Base-by-base conservation (phyloP, 30 jellyfish, hydroid and myxozoan genomes). In the Aurelia sp. region DNA sequence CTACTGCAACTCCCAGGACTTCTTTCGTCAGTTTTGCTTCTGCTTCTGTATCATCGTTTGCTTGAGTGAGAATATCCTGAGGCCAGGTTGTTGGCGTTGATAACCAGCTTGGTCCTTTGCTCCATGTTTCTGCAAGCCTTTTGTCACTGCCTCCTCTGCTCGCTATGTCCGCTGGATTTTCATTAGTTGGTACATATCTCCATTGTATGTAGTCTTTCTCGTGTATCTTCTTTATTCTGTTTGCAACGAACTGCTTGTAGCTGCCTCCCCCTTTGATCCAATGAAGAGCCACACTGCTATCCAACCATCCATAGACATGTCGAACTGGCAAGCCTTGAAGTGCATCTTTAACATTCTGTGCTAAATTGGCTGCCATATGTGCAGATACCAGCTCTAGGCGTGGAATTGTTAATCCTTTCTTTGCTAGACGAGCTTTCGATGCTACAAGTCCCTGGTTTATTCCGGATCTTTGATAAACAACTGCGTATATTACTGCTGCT, bases 101-200 rank as follows among this genome's bases (percentile, higher is more conserved):
- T 1, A 80, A 70, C 90, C 90, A 80, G 13, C 13, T 8, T 16
- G 87, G 71, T 22, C 71, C 86, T 80, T 15, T 62, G 21, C 20
- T 10, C 90, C 90, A 80, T 8, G 47, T n/a, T 8, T 80, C 71
- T 44, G 2, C 52, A 13, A 87, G 44, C 41, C n/a, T n/a, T 74
- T 1, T 35, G n/a, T 52, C n/a, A n/a, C n/a, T n/a, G 1, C 52
- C 71, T 18, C 92, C 92, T 19, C 88, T 16, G 52, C 88, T 82
- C 2, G 89, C 92, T 22, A 82, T 51, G 92, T 82, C 92, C 18
- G 88, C 88, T 9, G 92, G 92, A 41, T 82, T 82, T 8, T 67
- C 79, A 3, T 47, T 35, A 1, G 84, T 80, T 16, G 68, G 57
- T 17, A 63, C 70, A 70, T 85, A 74, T 22, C 90, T 27, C 96